Evolutionary conservation across 2,888 invertebrate species (phyloP), one percentile per base, ranked within the genome.

Genomic region (Drosophila trichaetosa): DNA sequence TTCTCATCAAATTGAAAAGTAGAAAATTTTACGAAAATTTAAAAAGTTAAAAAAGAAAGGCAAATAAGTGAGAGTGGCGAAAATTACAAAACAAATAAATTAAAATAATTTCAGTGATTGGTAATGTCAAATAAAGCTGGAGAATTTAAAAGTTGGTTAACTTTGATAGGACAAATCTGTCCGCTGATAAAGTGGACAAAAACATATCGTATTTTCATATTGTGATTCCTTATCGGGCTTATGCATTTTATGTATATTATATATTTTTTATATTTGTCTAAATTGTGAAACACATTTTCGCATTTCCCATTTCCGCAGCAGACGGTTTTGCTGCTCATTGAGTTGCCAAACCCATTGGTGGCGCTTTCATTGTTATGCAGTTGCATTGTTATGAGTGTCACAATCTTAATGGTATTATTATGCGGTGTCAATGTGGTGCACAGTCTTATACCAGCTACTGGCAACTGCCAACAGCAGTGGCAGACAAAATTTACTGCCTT

Each of bases 371-470:
- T 46, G 24, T 8, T 8, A n/a, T 13, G 18, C 10, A n/a, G 49
- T 49, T 58, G 75, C 58, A 74, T 82, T 87, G 79, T 68, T 73
- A 79, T 81, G 74, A 59, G 57, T 60, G 69, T 54, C 56, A 38
- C 27, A 54, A 38, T 42, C 63, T 70, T 53, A 33, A 57, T 67
- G 60, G 34, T 21, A 31, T 53, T 61, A 66, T 75, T 34, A 40
- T 16, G 48, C 53, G 33, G 18, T 24, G 18, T 48, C 24, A 61
- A 38, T 36, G 36, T 6, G 4, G 6, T 46, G 16, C 36, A 7
- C 16, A 11, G 6, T 21, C 5, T 4, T 21, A 24, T 16, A 5
- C 16, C 24, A 38, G 24, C 56, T 24, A 34, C n/a, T 54, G 13
- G 38, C 27, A 51, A 54, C 40, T 24, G 33, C 18, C 29, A 31